These are phyloP conservation scores for Eupithecia insigniata DNA, from an alignment of 2,888 invertebrate species.

Conservation along the genomic window DNA sequence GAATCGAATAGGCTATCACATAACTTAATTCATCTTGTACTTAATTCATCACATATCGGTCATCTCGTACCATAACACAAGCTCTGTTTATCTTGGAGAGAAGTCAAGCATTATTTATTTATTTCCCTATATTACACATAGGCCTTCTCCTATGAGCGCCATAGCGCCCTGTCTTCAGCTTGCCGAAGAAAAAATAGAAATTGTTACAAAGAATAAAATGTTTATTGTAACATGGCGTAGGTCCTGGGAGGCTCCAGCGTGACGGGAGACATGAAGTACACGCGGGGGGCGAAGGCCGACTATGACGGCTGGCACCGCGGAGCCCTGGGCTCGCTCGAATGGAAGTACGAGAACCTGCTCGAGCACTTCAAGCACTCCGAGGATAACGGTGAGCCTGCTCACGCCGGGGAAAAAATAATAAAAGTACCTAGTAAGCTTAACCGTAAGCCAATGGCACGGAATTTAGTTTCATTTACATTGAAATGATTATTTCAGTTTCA, in stretches of 20 bases:
- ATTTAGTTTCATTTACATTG: not conserved
- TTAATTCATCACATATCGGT: too few relatives aligned
- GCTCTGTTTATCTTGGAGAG: too few relatives aligned
- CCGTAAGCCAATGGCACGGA: not conserved
- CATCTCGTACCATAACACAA: too few relatives aligned
- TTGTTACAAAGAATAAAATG: not conserved
- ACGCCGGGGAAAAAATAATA: not conserved
- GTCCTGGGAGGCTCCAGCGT: constrained; percentile 79
- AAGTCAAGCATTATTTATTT: too few relatives aligned
- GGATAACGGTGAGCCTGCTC: constrained; percentile 72
- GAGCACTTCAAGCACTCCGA: constrained; percentile 77
- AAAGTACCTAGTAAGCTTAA: not conserved
- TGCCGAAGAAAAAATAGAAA: too few relatives aligned
- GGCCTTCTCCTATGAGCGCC: too few relatives aligned
- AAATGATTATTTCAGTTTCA: not conserved
- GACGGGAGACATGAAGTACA: constrained; percentile 79
- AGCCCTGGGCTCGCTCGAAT: constrained; percentile 68
- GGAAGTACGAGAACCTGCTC: constrained; percentile 76
- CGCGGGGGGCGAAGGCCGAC: constrained; percentile 73
- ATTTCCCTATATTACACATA: too few relatives aligned
- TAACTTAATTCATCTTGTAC: too few relatives aligned
- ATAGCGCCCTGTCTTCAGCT: too few relatives aligned
- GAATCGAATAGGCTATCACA: too few relatives aligned
- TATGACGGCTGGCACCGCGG: constrained; percentile 74
- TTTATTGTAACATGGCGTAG: not conserved